Evolutionary conservation across 2,113 vertebrate genomes (phyloP), one percentile per base, ranked within the genome.

Genomic region (Cyanistes caeruleus): DNA sequence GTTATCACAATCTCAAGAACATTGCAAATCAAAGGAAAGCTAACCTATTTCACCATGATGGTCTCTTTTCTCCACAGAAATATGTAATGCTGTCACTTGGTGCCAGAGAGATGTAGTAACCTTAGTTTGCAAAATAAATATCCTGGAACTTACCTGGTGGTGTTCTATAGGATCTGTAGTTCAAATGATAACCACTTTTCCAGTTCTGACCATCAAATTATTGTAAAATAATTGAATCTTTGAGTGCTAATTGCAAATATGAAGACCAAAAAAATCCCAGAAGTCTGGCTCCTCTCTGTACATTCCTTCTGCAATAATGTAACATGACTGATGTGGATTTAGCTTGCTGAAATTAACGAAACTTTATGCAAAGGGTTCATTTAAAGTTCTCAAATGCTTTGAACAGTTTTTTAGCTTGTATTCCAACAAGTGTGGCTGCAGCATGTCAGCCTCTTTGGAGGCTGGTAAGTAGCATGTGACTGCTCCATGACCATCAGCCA

Each of bases 111-210:
- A 15, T 31, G 17, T 9, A 4, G 4, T 18, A 39, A 44, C 22
- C 10, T 49, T 18, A 8, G 5, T 31, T 67, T 70, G 78, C 13
- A 22, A 58, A 28, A n/a, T 14, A 1, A 82, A 11, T 37, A 37
- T 35, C 39, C 13, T 80, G 39, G 24, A 10, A 18, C 4, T 59
- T 46, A 14, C 20, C 4, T 7, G 0, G 0, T 55, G 53, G 8
- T 85, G 43, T 44, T 37, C 46, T 52, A 2, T 9, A 46, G 28
- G 49, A 41, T 23, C 13, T 63, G 15, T 23, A 24, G 51, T 65
- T 83, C 20, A 79, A 63, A 15, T 72, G 17, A 23, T 14, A 52
- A 4, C 4, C 62, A 2, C 6, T 62, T n/a, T 41, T 25, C 43
- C 11, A 19, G 7, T 51, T 94, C 60, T 52, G 19, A 73, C 24